Conservation (phyloP, 2,888 invertebrate genomes). For the Hyalella azteca region DNA sequence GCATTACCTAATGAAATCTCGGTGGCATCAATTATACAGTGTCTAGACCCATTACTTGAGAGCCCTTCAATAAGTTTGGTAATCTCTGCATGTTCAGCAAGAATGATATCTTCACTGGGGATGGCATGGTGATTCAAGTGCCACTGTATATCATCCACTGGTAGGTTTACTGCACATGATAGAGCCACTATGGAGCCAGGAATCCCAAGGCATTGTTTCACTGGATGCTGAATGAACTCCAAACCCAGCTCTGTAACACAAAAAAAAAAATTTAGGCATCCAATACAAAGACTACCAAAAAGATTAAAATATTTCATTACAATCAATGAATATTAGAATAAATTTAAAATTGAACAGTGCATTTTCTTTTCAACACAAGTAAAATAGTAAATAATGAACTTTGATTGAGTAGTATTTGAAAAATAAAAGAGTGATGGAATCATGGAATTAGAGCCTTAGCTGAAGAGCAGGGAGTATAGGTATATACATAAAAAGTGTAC, state of each 20-base stretch:
- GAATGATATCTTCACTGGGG: background rate
- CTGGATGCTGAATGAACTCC: background rate
- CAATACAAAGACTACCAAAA: no score
- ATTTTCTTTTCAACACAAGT: no score
- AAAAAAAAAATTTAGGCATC: no score
- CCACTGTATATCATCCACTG: background rate
- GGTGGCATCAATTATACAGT: background rate
- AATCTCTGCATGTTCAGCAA: background rate
- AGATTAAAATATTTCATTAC: no score
- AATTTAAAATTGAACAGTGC: no score
- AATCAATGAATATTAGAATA: no score
- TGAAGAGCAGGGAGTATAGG: no score
- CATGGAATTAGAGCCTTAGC: no score
- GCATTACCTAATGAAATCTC: background rate
- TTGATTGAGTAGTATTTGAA: no score
- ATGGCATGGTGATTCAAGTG: background rate
- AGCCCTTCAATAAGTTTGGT: background rate
- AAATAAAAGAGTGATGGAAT: no score
- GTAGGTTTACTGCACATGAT: background rate
- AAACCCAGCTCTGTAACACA: conserved; percentile 22
- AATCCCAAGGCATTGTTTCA: background rate
- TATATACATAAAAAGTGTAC: no score
- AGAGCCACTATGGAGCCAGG: background rate
- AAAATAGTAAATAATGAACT: no score
- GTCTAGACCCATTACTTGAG: background rate